Base-by-base conservation (phyloP, 92 coral and sea anemone species). In the Galaxea fascicularis region DNA sequence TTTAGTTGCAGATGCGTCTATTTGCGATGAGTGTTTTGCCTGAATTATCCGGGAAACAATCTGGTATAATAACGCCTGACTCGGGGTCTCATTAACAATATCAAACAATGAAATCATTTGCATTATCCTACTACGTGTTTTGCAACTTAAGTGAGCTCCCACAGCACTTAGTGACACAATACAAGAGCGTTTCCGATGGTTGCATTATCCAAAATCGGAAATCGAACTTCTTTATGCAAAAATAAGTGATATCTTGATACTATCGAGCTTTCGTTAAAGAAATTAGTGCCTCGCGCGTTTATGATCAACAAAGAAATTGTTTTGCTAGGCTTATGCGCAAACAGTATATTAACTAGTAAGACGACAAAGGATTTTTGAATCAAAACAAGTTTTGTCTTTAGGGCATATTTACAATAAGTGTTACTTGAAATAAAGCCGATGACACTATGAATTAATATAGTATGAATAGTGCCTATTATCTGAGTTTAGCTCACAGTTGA, bases 341-440 rank as follows among this genome's bases (percentile, higher is more conserved):
- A 65, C 62, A 79, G 29, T 78, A 27, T 47, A 15, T 45, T 63
- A 4, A 64, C 58, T 64, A 24, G 63, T 28, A 4, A 11, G 16
- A 4, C 26, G 28, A 49, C 57, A 77, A 64, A 78, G 12, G 72
- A 47, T 66, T 79, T 47, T 41, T 28, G 47, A 47, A 22, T 79
- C 84, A 79, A 66, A 79, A 79, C 84, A 79, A 79, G 52, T 51
- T 49, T 17, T 62, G 30, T 51, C 84, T 51, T 53, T 52, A 65
- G 84, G 84, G 75, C 84, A 51, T 79, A n/a, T 28, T 78, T 65
- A 14, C 46, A 21, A 62, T 62, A 49, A 29, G 63, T 66, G 84
- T 46, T 27, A 20, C 72, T 79, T 4, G 45, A 45, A 63, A 65
- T 64, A 64, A 15, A 28, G 45, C 26, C 62, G 18, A 65, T 24